These are phyloP conservation scores for Euphonia xanthogaster DNA, from an alignment of 2,797 vertebrate genomes.

Conservation along the genomic window DNA sequence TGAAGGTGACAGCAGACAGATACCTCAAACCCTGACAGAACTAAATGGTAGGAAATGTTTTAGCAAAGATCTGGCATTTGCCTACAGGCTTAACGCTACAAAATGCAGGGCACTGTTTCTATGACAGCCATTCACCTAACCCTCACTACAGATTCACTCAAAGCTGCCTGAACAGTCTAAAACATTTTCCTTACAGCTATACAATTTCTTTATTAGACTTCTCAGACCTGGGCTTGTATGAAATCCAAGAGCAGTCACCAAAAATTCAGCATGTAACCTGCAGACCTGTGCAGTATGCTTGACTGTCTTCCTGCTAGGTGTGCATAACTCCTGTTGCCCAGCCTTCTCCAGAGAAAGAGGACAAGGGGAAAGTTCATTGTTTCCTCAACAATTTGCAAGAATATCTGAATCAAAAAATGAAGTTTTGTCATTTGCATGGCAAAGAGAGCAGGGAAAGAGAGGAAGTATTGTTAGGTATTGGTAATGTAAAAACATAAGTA, in stretches of 20 bases:
- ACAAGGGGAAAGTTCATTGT: constrained; percentile 73
- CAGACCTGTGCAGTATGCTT: neutral
- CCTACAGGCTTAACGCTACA: neutral
- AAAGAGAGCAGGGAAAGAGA: constrained; percentile 69
- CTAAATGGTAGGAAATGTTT: neutral
- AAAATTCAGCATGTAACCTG: neutral
- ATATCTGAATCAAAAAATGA: constrained; percentile 78
- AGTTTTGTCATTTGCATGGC: constrained; percentile 79
- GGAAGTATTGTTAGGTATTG: constrained; percentile 85
- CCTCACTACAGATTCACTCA: neutral
- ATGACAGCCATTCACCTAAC: neutral
- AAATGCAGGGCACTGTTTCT: neutral
- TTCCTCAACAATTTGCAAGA: constrained; percentile 74
- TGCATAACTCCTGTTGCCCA: neutral
- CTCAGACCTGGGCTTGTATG: neutral
- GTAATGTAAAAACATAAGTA: constrained; percentile 87
- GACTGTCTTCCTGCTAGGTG: neutral
- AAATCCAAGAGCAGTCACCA: neutral
- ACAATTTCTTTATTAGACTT: neutral
- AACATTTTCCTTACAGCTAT: neutral
- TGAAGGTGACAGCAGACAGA: neutral
- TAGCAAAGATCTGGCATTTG: neutral
- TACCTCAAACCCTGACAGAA: neutral
- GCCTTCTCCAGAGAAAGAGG: constrained; percentile 54
- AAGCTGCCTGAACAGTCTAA: neutral